Base-by-base conservation (phyloP, 1,140 invertebrate genomes). In the Bombus ignitus region DNA sequence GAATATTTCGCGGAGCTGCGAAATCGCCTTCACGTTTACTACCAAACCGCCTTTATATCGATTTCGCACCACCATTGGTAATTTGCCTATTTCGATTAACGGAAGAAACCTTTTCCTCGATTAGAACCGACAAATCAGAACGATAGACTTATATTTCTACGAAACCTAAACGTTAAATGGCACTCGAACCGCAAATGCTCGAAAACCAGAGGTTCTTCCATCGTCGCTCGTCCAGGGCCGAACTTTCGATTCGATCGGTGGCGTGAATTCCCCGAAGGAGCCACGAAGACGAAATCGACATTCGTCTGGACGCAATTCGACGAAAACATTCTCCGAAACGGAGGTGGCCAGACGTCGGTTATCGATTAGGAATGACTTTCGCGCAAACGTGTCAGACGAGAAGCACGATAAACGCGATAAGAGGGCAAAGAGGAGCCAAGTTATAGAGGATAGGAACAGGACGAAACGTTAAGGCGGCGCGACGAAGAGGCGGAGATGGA, bases 361-460 rank as follows among this genome's bases (percentile, higher is more conserved):
- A 91, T 91, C 90, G 89, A 91, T 88, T 90, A 84, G 75, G 90
- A 90, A 91, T 90, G 90, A 91, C 89, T 90, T 90, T 91, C 87
- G 87, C 89, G 90, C 84, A 87, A 91, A 91, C 84, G 87, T 90
- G 90, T 91, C 87, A 86, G 87, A 85, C 89, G 87, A 90, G 79
- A 84, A 74, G 84, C 70, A 72, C 84, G 90, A 91, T 91, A 91
- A 91, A 90, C 89, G 84, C 83, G 90, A 91, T 90, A 91, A 91
- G 89, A 87, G 83, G 81, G 59, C 59, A 42, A 44, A 78, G 66
- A 66, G 65, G 53, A 37, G 47, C 37, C 78, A 65, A 32, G 78
- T 68, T 47, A 70, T 39, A 62, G 68, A 44, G 59, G 65, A 68
- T 62, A n/a, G 77, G 65, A 44, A 57, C 18, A 53, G 47, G 47